Evolutionary conservation across 2,113 vertebrate genomes (phyloP), one percentile per base, ranked within the genome.

Genomic region (Brachypodius melanocephalos): DNA sequence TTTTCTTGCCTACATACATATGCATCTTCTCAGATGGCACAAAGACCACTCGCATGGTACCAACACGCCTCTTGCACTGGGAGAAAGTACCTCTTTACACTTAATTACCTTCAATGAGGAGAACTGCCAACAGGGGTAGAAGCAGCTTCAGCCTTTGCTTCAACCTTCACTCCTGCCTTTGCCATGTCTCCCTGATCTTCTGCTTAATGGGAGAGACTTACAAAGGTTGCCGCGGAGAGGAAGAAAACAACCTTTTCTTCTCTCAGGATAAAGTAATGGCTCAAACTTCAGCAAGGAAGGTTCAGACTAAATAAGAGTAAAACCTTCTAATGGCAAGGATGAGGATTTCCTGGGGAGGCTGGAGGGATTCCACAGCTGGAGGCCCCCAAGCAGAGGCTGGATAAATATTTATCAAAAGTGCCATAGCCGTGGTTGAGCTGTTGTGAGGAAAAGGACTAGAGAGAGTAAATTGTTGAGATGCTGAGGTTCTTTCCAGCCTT

Each of bases 401-500:
- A 85, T 94, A 95, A 94, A 82, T 96, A 92, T 96, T 83, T 88
- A 93, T 76, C 17, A 54, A 9, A 49, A 90, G 17, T 66, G 58
- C 26, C 24, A 85, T 5, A 66, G 58, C 25, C 42, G 28, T 25
- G 42, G 49, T 14, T 93, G 74, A 85, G 54, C 38, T 58, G 75
- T 91, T 2, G 2, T 22, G 51, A 26, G 20, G 46, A 10, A 85
- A 72, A 32, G 10, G 46, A 80, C 34, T 21, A 59, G 67, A 69
- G 36, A 57, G 34, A 79, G 34, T 14, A 73, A 83, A 88, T 69
- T 71, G 38, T 17, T 3, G 17, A 55, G 75, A 38, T 65, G 21
- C 31, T 45, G 40, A 57, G 42, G 25, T 31, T 76, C 81, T 94
- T 91, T 85, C 69, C 66, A 91, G 74, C 4, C 22, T 76, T 76